These are phyloP conservation scores for Dreissena polymorpha DNA, from an alignment of 1,140 invertebrate species.

Conservation along the genomic window DNA sequence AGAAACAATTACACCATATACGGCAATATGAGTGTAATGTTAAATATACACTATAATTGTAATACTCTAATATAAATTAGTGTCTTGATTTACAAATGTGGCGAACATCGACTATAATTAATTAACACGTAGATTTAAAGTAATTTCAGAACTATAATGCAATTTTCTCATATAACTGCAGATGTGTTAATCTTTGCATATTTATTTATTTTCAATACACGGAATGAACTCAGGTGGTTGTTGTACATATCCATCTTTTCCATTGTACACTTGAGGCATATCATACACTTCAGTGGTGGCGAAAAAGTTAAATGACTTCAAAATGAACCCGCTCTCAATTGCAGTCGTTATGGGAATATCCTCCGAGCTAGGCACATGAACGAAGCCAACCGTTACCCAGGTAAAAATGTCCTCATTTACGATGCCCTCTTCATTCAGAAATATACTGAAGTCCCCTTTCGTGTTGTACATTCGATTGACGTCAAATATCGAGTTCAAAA, in stretches of 20 bases:
- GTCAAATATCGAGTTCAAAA: slow-evolving; percentile 37
- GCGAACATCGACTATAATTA: too few species aligned
- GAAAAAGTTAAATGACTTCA: slow-evolving; percentile 57
- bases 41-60: too few species aligned
- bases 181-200: too few species aligned
- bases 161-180: too few species aligned
- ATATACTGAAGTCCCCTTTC: slow-evolving; percentile 30
- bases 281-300: slow-evolving; percentile 48
- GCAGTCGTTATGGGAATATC: slow-evolving; percentile 53
- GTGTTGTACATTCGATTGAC: slow-evolving; percentile 49
- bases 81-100: too few species aligned
- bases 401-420: slow-evolving; percentile 45
- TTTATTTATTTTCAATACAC: slow-evolving; percentile 8
- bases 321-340: slow-evolving; percentile 38
- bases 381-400: slow-evolving; percentile 52
- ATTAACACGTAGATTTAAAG: too few species aligned
- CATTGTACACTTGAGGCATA: slow-evolving; percentile 27
- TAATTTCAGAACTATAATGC: too few species aligned
- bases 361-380: slow-evolving; percentile 50
- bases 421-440: slow-evolving; percentile 43
- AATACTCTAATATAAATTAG: too few species aligned
- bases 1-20: too few species aligned
- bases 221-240: slow-evolving; percentile 15
- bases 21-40: too few species aligned
- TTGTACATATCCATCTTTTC: neutral